A percentile compares a stretch with the other conserved stretches of the same genome.
phyloP scores from a whole-genome alignment of 2,797 vertebrate genomes.

The Lateolabrax maculatus region DNA sequence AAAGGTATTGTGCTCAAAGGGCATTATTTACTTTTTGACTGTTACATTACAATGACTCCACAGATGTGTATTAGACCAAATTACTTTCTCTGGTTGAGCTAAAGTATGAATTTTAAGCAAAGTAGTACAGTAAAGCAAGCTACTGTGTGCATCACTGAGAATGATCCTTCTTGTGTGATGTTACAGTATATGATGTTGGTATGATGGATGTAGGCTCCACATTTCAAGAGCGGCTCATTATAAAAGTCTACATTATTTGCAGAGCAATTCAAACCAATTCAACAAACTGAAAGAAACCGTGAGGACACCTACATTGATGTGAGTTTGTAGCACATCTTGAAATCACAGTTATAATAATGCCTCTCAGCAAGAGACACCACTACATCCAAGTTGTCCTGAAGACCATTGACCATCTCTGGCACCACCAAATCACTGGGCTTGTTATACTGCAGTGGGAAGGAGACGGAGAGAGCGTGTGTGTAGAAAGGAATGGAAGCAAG shows the following conservation, averaged over 20 bases:
- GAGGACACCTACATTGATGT: conserved; percentile 94
- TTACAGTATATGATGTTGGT: background rate
- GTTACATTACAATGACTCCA: background rate
- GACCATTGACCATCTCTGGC: conserved; percentile 94
- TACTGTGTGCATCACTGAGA: too few species aligned
- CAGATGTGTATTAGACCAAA: background rate
- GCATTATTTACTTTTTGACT: background rate
- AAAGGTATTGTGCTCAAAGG: background rate
- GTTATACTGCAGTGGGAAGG: conserved; percentile 83
- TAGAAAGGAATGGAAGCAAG: too few species aligned
- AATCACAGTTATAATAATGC: conserved; percentile 99
- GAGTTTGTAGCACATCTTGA: conserved; percentile 99
- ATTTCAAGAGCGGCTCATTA: background rate
- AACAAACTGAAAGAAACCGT: background rate
- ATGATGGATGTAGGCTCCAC: background rate
- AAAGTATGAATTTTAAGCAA: background rate
- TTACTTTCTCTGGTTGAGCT: background rate
- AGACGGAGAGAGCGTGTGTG: background rate
- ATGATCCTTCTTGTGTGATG: background rate
- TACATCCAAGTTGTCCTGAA: conserved; percentile 97
- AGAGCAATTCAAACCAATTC: background rate
- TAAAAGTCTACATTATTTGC: background rate
- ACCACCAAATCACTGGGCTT: conserved; percentile 96
- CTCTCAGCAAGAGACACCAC: conserved; percentile 98
- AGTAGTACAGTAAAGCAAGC: background rate